Evolutionary conservation across 2,113 vertebrate genomes (phyloP), one percentile per base, ranked within the genome.

Genomic region (Rhipidura dahli): DNA sequence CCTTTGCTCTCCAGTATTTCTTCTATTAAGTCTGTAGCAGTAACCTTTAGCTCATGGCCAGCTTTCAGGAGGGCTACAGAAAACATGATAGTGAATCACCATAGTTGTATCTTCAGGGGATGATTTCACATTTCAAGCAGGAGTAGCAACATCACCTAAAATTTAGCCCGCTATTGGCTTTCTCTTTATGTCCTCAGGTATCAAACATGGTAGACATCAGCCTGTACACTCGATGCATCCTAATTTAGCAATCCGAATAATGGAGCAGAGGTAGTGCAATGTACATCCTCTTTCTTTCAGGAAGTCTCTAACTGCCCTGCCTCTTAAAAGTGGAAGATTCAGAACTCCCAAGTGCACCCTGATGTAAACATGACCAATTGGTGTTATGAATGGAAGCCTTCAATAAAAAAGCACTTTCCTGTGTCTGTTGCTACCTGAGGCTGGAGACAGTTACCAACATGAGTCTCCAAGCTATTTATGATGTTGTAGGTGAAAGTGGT

Each of bases 391-490:
- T 14, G 13, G 44, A 88, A 20, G 8, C 10, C 50, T 76, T 72
- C n/a, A 82, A 72, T 53, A 37, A 66, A 51, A 77, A 85, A 59
- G 2, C 51, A 15, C 6, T 75, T 53, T 75, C 45, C 81, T 83
- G 24, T 37, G 26, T 83, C 63, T 77, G 9, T 66, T 71, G 11
- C 27, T 53, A n/a, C 15, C n/a, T 47, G 64, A 81, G 51, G 23
- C 28, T 80, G 63, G 31, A 87, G 59, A 50, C 2, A 49, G 16
- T 26, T n/a, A 66, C 16, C 45, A 44, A 3, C 0, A 0, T 42
- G 64, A 78, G 60, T 33, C 61, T 87, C 70, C 24, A 81, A 54
- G 70, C 1, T 64, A 17, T 72, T 94, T 37, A 49, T 56, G 85
- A 40, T 18, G 4, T 26, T 68, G 33, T 18, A 45, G 51, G 60